Base-by-base conservation (phyloP, 2,797 vertebrate genomes). In the Dryobates pubescens region DNA sequence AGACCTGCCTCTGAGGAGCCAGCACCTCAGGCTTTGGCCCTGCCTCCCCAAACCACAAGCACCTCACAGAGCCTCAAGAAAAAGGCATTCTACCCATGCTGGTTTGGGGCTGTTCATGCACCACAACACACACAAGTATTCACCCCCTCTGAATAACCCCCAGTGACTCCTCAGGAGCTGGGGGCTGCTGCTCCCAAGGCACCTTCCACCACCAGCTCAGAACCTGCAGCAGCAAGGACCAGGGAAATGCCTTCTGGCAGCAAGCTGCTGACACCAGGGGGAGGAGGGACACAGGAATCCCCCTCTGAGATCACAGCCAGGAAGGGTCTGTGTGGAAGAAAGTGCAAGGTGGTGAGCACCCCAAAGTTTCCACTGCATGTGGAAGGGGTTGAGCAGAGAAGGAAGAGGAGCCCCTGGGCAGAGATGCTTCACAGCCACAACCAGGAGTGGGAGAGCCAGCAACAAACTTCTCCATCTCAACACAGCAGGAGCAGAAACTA, bases 81-180 rank as follows among this genome's bases (percentile, higher is more conserved):
- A 56, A 69, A 79, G 29, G 13, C 4, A 34, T 41, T 41, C 14
- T 12, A 32, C 70, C 17, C 15, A 45, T 4, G 7, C 19, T 43
- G 2, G 2, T 12, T 9, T 43, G 9, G 47, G 0, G 4, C 4
- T 38, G 36, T 30, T 62, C 17, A 23, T 6, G 10, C 1, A 49
- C 38, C n/a, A 29, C 36, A 77, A 47, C 11, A 27, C 73, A 32
- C 15, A 30, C 43, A 34, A n/a, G 8, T 26, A 61, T 17, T 59
- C 73, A 43, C 30, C 41, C 26, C n/a, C 19, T 53, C 57, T 54
- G 36, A n/a, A 70, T 10, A 74, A 61, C 53, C 47, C 41, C 9
- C 36, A 30, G 26, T 5, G 22, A 54, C 17, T 24, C 45, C 9
- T 3, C 26, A 13, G 24, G 1, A 27, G 53, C 53, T 54, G 53